Conservation (phyloP, 2,888 invertebrate species). For the Hylaea fasciaria region DNA sequence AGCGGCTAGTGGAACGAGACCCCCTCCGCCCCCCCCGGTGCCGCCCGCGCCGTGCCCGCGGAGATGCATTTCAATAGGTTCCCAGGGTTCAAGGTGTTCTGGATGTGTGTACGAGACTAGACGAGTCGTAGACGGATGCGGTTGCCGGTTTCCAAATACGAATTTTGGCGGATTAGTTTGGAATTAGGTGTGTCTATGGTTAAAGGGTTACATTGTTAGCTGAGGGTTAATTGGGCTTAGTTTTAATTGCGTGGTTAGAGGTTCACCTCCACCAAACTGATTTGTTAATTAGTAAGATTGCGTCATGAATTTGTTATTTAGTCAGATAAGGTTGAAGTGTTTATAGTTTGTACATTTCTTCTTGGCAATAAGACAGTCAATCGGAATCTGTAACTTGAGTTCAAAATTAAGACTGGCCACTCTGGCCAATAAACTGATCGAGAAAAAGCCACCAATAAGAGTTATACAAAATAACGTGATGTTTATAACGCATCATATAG, state of each 20-base stretch:
- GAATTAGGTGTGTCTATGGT: conserved; percentile 47
- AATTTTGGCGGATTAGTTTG: conserved; percentile 47
- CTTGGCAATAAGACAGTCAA: too few species aligned
- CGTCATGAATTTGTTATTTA: background rate
- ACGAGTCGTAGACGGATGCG: conserved; percentile 74
- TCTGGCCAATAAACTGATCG: too few species aligned
- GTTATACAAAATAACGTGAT: too few species aligned
- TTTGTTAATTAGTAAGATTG: background rate
- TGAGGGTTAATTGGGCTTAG: conserved; percentile 23
- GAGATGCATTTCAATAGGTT: conserved; percentile 57
- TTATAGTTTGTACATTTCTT: too few species aligned
- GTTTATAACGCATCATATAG: too few species aligned
- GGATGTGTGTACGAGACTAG: conserved; percentile 70
- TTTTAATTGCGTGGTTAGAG: conserved; percentile 32
- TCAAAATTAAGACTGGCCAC: too few species aligned
- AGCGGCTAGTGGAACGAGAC: conserved; percentile 56
- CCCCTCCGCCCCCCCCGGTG: conserved; percentile 48
- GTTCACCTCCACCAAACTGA: background rate
- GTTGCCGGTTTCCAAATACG: conserved; percentile 48
- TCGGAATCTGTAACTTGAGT: too few species aligned
- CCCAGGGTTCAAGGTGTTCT: conserved; percentile 53
- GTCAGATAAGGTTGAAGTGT: too few species aligned
- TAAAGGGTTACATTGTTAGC: conserved; percentile 35
- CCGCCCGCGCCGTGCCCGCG: conserved; percentile 27
- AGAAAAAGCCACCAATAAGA: too few species aligned